A percentile compares a stretch with the other conserved stretches of the same genome.
phyloP scores from a whole-genome alignment of 2,797 vertebrate species.

The Danio choprae region DNA sequence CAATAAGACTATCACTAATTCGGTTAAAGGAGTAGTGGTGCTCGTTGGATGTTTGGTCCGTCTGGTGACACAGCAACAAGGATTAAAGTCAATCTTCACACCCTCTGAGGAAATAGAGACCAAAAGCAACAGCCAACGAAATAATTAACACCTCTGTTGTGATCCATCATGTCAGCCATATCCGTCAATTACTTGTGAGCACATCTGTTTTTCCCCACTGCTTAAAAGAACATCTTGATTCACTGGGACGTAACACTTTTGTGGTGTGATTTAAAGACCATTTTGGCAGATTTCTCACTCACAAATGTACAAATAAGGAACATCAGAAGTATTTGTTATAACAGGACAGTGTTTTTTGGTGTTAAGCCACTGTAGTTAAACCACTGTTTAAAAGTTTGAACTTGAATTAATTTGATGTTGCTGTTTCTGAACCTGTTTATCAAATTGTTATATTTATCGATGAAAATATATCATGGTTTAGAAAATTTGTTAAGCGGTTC shows the following conservation, averaged over 20 bases:
- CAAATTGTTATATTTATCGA: too few relatives aligned
- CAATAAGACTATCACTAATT: constrained; percentile 10
- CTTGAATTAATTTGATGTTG: too few relatives aligned
- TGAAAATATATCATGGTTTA: too few relatives aligned
- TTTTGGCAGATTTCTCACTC: neutral
- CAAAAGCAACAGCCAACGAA: constrained; percentile 51
- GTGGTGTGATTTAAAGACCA: constrained; percentile 32
- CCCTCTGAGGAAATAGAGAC: constrained; percentile 35
- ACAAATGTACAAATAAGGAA: too few relatives aligned
- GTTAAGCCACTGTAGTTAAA: too few relatives aligned
- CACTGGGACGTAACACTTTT: constrained; percentile 2
- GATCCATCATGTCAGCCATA: constrained; percentile 50
- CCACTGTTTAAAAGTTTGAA: too few relatives aligned
- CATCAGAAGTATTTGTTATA: too few relatives aligned
- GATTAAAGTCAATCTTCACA: constrained; percentile 43
- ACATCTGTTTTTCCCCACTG: constrained; percentile 41
- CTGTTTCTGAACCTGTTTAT: too few relatives aligned
- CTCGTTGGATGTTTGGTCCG: constrained; percentile 1
- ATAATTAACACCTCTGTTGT: constrained; percentile 51
- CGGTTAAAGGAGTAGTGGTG: constrained; percentile 28
- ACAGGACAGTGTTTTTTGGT: too few relatives aligned
- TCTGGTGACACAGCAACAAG: constrained; percentile 46
- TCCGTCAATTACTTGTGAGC: constrained; percentile 44
- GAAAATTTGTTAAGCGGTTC: too few relatives aligned
- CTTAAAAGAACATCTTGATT: constrained; percentile 49